Conservation (phyloP, 2,888 invertebrate species). For the Subacronicta megacephala region DNA sequence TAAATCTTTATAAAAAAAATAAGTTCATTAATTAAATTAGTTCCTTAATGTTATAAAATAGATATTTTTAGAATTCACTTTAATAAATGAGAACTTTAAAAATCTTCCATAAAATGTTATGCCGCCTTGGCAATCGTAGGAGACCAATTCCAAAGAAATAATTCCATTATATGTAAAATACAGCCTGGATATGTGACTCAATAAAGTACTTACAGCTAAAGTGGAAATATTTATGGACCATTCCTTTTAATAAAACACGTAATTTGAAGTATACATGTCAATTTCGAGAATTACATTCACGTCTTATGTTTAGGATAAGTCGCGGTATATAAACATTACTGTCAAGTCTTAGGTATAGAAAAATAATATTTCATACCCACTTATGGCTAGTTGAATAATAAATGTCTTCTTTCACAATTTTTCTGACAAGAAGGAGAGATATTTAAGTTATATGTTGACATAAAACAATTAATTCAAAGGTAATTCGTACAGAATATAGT, state of each 20-base stretch:
- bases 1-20: too few relatives aligned
- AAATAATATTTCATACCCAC: not conserved
- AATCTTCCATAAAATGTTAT: not conserved
- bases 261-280: constrained; percentile 39
- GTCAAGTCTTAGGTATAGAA: not conserved
- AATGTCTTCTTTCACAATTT: not conserved
- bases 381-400: not conserved
- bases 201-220: constrained; percentile 42
- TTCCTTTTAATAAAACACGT: constrained; percentile 49
- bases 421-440: not conserved
- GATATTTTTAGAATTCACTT: too few relatives aligned
- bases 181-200: constrained; percentile 38
- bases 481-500: too few relatives aligned
- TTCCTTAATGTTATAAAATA: too few relatives aligned
- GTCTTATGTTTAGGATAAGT: constrained; percentile 15
- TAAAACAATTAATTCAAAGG: too few relatives aligned
- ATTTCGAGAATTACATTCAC: constrained; percentile 44
- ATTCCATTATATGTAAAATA: constrained; percentile 54
- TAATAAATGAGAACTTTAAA: too few relatives aligned
- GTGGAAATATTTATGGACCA: constrained; percentile 50
- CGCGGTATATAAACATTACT: constrained; percentile 4
- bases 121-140: constrained; percentile 12
- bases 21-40: too few relatives aligned
- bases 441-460: too few relatives aligned
- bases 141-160: constrained; percentile 46